Percentiles rank a stretch among this genome's conserved stretches.
Evolutionary conservation across 2,888 invertebrate species (phyloP).

Genomic region (Xestobium rufovillosum): DNA sequence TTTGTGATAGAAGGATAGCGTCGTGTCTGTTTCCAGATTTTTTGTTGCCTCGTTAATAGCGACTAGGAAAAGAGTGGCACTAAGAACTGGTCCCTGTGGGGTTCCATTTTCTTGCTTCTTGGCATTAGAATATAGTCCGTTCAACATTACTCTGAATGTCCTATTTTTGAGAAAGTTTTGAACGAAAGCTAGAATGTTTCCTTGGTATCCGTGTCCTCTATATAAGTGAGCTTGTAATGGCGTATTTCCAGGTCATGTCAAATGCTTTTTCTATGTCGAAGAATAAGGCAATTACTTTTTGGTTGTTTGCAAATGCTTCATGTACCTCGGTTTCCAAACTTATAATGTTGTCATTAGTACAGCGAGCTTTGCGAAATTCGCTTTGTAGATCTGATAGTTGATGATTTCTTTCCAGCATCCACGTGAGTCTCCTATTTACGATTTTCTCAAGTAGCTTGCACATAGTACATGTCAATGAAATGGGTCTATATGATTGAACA

Average conservation of each 20-base stretch:
- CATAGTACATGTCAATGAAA: conserved; percentile 15
- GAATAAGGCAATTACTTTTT: conserved; percentile 11
- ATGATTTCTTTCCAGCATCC: conserved; percentile 16
- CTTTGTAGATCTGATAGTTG: conserved; percentile 11
- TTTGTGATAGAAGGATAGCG: too few relatives aligned
- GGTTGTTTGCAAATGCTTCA: conserved; percentile 15
- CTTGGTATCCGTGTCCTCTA: conserved; percentile 8
- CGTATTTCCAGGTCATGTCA: conserved; percentile 13
- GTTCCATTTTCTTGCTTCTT: conserved; percentile 10
- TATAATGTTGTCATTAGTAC: conserved; percentile 15
- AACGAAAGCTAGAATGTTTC: conserved; percentile 14
- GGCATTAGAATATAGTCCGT: conserved; percentile 9
- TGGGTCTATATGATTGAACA: conserved; percentile 16
- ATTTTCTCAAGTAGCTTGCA: conserved; percentile 19
- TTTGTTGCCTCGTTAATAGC: conserved; percentile 13
- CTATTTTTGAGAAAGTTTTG: conserved; percentile 13
- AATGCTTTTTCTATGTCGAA: conserved; percentile 19
- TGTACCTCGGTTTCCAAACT: conserved; percentile 16
- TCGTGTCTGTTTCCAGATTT: too few relatives aligned
- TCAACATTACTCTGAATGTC: conserved; percentile 11
- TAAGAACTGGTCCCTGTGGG: conserved; percentile 15
- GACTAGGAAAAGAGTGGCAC: conserved; percentile 13
- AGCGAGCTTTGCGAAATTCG: conserved; percentile 15
- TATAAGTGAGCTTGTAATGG: conserved; percentile 7
- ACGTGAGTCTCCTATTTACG: conserved; percentile 16